These are phyloP conservation scores for Bryconaethiops microstoma DNA, from an alignment of 2,797 vertebrate species.

Conservation along the genomic window DNA sequence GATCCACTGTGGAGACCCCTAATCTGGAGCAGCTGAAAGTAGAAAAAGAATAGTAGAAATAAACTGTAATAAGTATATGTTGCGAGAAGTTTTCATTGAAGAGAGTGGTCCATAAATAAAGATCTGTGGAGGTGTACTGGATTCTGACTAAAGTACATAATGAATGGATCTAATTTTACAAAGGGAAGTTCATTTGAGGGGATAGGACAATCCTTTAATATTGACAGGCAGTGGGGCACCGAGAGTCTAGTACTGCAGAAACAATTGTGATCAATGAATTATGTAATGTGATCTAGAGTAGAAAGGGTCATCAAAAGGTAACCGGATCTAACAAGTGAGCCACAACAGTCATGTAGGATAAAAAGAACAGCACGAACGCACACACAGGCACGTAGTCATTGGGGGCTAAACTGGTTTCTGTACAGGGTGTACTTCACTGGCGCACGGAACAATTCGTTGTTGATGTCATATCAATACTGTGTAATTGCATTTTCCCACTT, in stretches of 20 bases:
- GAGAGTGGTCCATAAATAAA: too few relatives aligned
- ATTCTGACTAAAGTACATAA: background rate
- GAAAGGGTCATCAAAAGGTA: constrained; percentile 12
- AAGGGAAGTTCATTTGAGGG: background rate
- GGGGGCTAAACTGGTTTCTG: background rate
- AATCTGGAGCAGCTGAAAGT: too few relatives aligned
- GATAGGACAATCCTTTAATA: constrained; percentile 63
- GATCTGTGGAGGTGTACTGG: too few relatives aligned
- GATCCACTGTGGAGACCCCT: too few relatives aligned
- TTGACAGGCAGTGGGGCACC: constrained; percentile 51
- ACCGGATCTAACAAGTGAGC: constrained; percentile 4
- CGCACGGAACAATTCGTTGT: background rate
- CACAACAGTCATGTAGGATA: background rate
- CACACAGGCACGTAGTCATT: background rate
- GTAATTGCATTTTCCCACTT: too few relatives aligned
- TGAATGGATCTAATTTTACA: background rate
- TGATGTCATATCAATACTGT: background rate
- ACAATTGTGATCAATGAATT: constrained; percentile 43
- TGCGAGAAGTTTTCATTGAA: too few relatives aligned
- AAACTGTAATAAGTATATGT: too few relatives aligned
- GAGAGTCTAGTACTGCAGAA: constrained; percentile 13
- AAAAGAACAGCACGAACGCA: background rate
- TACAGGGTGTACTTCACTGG: too few relatives aligned
- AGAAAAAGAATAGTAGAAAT: too few relatives aligned
- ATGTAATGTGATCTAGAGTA: constrained; percentile 22